Evolutionary conservation across 1,140 invertebrate species (phyloP).

Genomic region (Zaprionus gabonicus): DNA sequence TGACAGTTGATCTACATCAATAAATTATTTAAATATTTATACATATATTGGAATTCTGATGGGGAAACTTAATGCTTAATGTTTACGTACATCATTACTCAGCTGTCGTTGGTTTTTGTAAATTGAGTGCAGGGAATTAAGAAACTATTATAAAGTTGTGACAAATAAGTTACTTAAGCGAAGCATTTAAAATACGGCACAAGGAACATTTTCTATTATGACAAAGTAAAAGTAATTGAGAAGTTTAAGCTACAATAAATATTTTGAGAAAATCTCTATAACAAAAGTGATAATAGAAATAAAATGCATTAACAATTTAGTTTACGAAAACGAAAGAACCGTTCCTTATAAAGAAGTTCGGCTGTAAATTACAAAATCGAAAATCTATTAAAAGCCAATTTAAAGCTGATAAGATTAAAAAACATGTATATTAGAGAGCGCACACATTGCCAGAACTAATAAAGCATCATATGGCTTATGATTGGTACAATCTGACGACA

Average conservation of each 20-base stretch:
- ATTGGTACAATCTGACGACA: conserved; percentile 20
- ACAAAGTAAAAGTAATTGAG: conserved; percentile 12
- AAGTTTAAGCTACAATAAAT: conserved; percentile 9
- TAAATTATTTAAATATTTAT: conserved; percentile 26
- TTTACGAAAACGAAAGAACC: background rate
- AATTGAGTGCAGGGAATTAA: background rate
- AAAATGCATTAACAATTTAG: background rate
- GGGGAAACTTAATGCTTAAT: background rate
- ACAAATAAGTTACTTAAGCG: conserved; percentile 54
- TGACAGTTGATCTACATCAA: conserved; percentile 16
- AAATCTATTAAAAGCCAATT: conserved; percentile 14
- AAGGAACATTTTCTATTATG: conserved; percentile 57
- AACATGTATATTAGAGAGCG: conserved; percentile 2
- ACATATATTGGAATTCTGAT: conserved; percentile 8
- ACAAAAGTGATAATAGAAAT: background rate
- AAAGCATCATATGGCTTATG: conserved; percentile 30
- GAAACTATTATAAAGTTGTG: conserved; percentile 4
- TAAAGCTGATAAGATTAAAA: conserved; percentile 1
- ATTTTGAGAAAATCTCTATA: background rate
- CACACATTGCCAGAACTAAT: conserved; percentile 16
- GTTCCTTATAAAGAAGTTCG: background rate
- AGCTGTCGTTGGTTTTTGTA: background rate
- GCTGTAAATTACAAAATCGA: conserved; percentile 2
- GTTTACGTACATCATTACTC: background rate
- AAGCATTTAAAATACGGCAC: conserved; percentile 58